Base-by-base conservation (phyloP, 92 coral and sea anemone genomes). In the Zoanthus solanderi region DNA sequence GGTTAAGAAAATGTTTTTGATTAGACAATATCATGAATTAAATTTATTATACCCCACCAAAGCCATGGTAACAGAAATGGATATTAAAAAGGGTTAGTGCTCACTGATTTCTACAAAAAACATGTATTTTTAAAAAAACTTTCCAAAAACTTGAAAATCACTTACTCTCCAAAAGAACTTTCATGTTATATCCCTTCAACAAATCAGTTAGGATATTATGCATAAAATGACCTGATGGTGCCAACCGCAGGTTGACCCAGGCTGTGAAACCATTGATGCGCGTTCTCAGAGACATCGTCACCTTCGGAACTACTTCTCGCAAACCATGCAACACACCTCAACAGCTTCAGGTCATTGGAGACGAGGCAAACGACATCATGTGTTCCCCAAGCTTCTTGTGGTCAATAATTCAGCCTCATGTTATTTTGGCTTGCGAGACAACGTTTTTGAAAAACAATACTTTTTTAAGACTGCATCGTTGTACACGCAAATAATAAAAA, bases 241-340 rank as follows among this genome's bases (percentile, higher is more conserved):
- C 90, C 76, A 97, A 89, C 2, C 99, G 95, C 29, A 97, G 83
- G 73, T 97, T 97, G 32, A 97, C 97, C 99, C 99, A 97, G 30
- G 99, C 99, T 15, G 99, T 97, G 73, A 97, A 97, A n/a, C 99
- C 99, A 77, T 97, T 97, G 69, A 97, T 97, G 18, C 99, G 96
- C 37, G 99, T 97, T 65, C 96, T 71, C 48, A 97, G 78, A 15
- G 98, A 95, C 98, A 95, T 95, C 17, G 12, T 63, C 8, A 37
- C 5, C 12, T 50, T 7, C 9, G 10, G 56, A 50, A 50, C 56
- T 7, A 50, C 11, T 63, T 17, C 28, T 63, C 28, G 16, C 31
- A 23, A 63, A 16, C 69, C 7, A 10, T 63, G 30, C 42, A 37
- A 4, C 42, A 16, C 23, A 2, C 23, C 5, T 28, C 69, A 63